These are phyloP conservation scores for Hydrochoerus hydrochaeris DNA, from an alignment of 2,113 vertebrate species.

Conservation along the genomic window DNA sequence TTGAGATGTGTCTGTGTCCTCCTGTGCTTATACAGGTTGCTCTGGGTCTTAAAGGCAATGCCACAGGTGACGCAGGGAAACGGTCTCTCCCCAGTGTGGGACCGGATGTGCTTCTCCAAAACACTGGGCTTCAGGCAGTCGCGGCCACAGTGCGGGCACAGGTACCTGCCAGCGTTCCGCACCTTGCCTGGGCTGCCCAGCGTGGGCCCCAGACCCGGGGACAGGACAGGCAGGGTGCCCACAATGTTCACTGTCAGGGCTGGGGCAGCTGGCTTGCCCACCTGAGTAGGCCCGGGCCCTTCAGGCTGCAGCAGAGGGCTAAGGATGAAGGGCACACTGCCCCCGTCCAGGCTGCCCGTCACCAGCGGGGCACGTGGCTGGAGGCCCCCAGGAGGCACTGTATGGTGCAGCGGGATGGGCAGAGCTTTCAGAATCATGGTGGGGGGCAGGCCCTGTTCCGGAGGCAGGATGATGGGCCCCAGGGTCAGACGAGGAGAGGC, in stretches of 20 bases:
- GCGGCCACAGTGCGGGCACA: constrained; percentile 95
- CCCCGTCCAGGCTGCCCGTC: constrained; percentile 66
- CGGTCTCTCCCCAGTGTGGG: constrained; percentile 97
- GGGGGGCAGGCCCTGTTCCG: constrained; percentile 84
- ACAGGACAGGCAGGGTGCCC: constrained; percentile 87
- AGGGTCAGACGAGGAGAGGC: constrained; percentile 66
- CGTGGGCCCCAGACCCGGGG: constrained; percentile 72
- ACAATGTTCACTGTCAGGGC: constrained; percentile 91
- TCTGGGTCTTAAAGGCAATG: constrained; percentile 98
- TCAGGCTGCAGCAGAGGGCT: constrained; percentile 79
- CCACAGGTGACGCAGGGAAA: constrained; percentile 95
- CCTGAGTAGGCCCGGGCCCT: constrained; percentile 36
- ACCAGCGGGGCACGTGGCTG: constrained; percentile 74
- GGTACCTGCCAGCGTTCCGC: constrained; percentile 91
- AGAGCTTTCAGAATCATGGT: constrained; percentile 92
- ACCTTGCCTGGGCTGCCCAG: constrained; percentile 82
- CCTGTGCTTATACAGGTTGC: constrained; percentile 97
- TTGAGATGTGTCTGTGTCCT: constrained; percentile 95
- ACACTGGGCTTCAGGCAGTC: constrained; percentile 98
- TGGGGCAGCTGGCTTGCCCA: constrained; percentile 85
- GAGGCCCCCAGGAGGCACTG: constrained; percentile 79
- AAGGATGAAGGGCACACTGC: constrained; percentile 83
- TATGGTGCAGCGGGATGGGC: constrained; percentile 87
- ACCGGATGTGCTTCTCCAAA: constrained; percentile 97
- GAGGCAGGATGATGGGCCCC: constrained; percentile 32